phyloP scores from a whole-genome alignment of 2,797 vertebrate species.

The Leucoraja ocellata region DNA sequence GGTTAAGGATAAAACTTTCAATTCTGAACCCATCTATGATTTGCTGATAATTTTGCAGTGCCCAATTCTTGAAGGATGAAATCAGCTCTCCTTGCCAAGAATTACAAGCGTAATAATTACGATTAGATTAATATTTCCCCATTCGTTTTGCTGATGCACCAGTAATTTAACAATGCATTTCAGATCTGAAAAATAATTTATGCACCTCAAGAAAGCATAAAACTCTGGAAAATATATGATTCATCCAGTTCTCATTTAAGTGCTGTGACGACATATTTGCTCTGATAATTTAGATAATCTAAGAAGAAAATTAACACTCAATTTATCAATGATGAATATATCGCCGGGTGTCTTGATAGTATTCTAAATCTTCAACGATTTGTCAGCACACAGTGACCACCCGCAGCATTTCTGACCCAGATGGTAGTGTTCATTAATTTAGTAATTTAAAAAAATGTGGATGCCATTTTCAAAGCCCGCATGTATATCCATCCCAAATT shows the following conservation, averaged over 20 bases:
- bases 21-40: neutral
- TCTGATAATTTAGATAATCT: neutral
- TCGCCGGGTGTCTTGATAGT: neutral
- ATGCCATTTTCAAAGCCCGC: no score
- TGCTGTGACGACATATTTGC: no score
- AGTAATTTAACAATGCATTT: neutral
- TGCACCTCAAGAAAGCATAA: neutral
- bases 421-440: no score
- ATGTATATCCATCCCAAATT: no score
- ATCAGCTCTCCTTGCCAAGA: neutral
- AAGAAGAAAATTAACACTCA: neutral
- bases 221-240: neutral
- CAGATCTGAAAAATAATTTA: neutral
- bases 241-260: neutral
- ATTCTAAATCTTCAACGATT: neutral
- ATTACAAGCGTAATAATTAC: neutral
- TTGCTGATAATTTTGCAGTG: neutral
- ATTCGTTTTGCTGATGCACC: neutral
- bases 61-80: neutral
- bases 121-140: neutral
- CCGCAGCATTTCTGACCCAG: neutral
- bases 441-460: no score
- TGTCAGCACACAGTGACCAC: no score
- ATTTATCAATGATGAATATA: neutral
- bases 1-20: neutral